Evolutionary conservation across 2,113 vertebrate species (phyloP), one percentile per base, ranked within the genome.

Genomic region (Uropsilus gracilis): DNA sequence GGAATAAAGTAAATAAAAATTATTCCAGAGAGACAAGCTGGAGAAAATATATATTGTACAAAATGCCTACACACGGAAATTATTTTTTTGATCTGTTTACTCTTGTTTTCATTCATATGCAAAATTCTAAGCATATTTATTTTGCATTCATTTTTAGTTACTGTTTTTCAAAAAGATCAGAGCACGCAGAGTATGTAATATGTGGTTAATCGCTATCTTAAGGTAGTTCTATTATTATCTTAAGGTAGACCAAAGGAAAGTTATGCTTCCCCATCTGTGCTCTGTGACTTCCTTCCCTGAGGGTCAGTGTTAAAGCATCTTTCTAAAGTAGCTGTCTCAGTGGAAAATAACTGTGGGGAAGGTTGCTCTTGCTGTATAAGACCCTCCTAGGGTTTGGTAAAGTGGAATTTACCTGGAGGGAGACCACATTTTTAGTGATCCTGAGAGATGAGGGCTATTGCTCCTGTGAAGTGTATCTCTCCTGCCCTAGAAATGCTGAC

Each of bases 301-400:
- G 75, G n/a, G 61, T 88, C 94, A 87, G 32, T 53, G n/a, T 82
- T 82, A 42, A 0, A 61, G 44, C 22, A 55, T 94, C 72, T 90
- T 86, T 80, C 68, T 63, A 59, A 92, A 95, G 87, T 78, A 95
- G 88, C 92, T 97, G 92, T 94, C 95, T 96, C 6, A 28, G 82
- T 90, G 95, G 95, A 92, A 96, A 95, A 94, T 95, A 95, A 83
- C 92, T 66, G 66, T 1, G 78, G 66, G 63, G 77, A 14, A 92
- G 90, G 72, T 82, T 94, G 61, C 85, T 86, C 0, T n/a, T 88
- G 59, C 89, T 76, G 18, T 86, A 16, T 83, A 92, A 97, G 96
- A 95, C 85, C 86, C 92, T 96, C 73, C 39, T 69, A 91, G 84
- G 87, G 85, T 66, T 96, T 90, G 87, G 89, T 32, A 82, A 94